A percentile compares a stretch with the other conserved stretches of the same genome.
Conservation (phyloP, 2,113 vertebrate genomes). For the Amazona guildingii region DNA sequence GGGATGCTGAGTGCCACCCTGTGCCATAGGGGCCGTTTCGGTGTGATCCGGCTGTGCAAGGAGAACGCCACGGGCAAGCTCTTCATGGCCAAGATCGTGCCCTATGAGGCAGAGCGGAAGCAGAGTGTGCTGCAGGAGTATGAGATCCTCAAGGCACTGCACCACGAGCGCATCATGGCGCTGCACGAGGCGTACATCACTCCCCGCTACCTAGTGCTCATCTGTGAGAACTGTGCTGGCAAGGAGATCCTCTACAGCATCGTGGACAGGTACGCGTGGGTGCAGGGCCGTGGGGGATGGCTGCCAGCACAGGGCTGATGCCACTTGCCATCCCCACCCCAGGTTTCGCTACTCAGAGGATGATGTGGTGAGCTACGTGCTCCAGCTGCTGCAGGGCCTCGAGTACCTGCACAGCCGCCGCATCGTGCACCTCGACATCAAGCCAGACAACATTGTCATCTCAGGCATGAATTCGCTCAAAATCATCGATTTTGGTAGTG, state of each 20-base stretch:
- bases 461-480: slow-evolving; percentile 89
- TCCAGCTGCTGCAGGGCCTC: slow-evolving; percentile 92
- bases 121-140: slow-evolving; percentile 91
- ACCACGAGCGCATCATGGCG: slow-evolving; percentile 92
- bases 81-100: slow-evolving; percentile 96
- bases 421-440: slow-evolving; percentile 95
- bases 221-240: slow-evolving; percentile 90
- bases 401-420: slow-evolving; percentile 90
- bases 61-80: slow-evolving; percentile 93
- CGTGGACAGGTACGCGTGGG: slow-evolving; percentile 83
- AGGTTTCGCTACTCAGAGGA: slow-evolving; percentile 98
- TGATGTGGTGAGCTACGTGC: slow-evolving; percentile 88
- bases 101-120: slow-evolving; percentile 89
- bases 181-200: slow-evolving; percentile 97
- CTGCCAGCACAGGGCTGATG: neutral
- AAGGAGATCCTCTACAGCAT: slow-evolving; percentile 95
- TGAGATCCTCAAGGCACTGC: slow-evolving; percentile 91
- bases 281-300: rapidly evolving
- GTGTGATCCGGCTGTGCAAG: slow-evolving; percentile 92
- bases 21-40: slow-evolving; percentile 86
- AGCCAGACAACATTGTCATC: slow-evolving; percentile 91
- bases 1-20: neutral
- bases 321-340: neutral
- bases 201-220: slow-evolving; percentile 95
- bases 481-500: slow-evolving; percentile 95